Evolutionary conservation across 1,140 invertebrate species (phyloP).

Genomic region (Sogatella furcifera): DNA sequence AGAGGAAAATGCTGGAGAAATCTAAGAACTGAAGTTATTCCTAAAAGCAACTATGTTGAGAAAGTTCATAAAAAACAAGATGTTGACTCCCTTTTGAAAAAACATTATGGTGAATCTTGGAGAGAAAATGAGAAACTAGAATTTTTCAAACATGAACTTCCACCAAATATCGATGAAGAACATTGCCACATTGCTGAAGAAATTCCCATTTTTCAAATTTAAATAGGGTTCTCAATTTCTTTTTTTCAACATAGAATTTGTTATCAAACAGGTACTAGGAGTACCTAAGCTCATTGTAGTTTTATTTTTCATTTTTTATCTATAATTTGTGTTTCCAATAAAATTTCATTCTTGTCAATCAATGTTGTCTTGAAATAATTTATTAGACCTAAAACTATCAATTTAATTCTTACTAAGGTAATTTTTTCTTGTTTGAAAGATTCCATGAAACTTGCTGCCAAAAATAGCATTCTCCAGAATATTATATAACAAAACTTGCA

Average conservation of each 20-base stretch:
- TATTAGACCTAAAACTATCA: neutral
- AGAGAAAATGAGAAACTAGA: neutral
- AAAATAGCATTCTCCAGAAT: too few species aligned
- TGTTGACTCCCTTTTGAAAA: neutral
- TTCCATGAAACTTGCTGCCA: too few species aligned
- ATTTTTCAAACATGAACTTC: slow-evolving; percentile 1
- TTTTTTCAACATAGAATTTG: too few species aligned
- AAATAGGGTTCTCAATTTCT: neutral
- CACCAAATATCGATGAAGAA: neutral
- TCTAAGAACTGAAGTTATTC: neutral
- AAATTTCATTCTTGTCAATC: neutral
- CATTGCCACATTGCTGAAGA: neutral
- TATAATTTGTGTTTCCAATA: neutral
- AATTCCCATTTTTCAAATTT: neutral
- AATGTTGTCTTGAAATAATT: neutral
- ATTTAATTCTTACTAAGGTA: neutral
- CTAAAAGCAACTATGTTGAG: neutral
- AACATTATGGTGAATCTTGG: slow-evolving; percentile 1
- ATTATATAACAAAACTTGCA: too few species aligned
- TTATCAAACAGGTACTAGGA: too few species aligned
- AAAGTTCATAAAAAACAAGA: neutral
- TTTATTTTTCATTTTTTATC: neutral
- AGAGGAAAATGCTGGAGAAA: neutral
- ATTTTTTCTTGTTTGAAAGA: slow-evolving; percentile 1
- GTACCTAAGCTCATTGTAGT: neutral